Percentiles rank a stretch among this genome's conserved stretches.
Evolutionary conservation across 2,113 vertebrate species (phyloP).

Genomic region (Chascanopsetta lugubris): DNA sequence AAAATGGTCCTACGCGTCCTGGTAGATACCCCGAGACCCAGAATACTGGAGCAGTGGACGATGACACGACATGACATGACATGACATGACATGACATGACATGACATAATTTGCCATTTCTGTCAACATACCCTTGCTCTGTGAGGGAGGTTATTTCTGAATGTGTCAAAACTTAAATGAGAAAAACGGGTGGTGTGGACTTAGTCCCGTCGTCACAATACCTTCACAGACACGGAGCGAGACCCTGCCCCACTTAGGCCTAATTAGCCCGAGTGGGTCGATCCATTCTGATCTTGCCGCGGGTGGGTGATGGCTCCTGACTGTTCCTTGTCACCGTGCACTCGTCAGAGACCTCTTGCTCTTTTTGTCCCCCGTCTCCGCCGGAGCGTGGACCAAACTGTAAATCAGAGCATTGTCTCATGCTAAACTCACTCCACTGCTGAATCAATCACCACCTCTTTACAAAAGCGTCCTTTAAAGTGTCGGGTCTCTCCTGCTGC

Average conservation of each 20-base stretch:
- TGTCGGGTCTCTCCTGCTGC: background rate
- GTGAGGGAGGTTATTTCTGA: too few species aligned
- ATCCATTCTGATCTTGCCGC: slow-evolving; percentile 27
- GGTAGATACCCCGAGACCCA: too few species aligned
- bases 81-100: too few species aligned
- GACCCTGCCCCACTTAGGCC: slow-evolving; percentile 6
- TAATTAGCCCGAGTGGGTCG: slow-evolving; percentile 24
- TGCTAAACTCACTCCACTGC: background rate
- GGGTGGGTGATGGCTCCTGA: slow-evolving; percentile 9
- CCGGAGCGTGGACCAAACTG: background rate
- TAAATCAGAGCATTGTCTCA: background rate
- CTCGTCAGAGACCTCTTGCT: background rate
- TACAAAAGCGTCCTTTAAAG: background rate
- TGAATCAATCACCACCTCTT: background rate
- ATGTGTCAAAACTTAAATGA: too few species aligned
- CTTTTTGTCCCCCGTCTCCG: background rate
- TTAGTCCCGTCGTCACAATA: too few species aligned
- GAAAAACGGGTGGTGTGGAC: too few species aligned
- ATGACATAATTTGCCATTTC: too few species aligned
- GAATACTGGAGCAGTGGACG: too few species aligned
- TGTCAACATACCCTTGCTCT: too few species aligned
- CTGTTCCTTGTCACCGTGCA: slow-evolving; percentile 7
- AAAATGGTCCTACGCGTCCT: too few species aligned
- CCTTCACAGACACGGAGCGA: slow-evolving; percentile 13
- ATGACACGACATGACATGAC: too few species aligned